Evolutionary conservation across 2,888 invertebrate genomes (phyloP).

Genomic region (Pristionchus entomophagus): DNA sequence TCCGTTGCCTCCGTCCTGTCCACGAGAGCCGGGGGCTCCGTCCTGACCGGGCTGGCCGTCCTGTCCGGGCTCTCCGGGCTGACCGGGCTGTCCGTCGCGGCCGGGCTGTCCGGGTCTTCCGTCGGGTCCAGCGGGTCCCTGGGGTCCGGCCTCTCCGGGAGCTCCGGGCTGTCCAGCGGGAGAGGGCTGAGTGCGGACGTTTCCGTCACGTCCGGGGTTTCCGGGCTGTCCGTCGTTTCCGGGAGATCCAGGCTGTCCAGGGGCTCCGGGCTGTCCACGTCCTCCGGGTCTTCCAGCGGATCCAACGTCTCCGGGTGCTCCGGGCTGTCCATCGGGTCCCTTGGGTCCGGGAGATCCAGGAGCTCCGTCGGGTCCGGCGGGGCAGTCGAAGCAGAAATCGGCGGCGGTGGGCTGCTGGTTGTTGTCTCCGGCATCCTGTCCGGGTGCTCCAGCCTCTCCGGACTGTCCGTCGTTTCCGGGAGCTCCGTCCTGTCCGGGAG

Average conservation of each 20-base stretch:
- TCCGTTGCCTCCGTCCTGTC: conserved; percentile 46
- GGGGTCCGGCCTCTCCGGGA: conserved; percentile 35
- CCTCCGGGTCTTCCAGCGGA: conserved; percentile 33
- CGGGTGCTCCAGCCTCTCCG: conserved; percentile 60
- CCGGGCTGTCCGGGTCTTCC: conserved; percentile 39
- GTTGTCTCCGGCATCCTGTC: conserved; percentile 55
- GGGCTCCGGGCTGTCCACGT: conserved; percentile 43
- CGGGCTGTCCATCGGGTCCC: conserved; percentile 61
- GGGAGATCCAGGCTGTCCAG: conserved; percentile 46
- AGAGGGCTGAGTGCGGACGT: conserved; percentile 45
- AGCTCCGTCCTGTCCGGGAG: conserved; percentile 62
- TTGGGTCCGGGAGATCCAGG: conserved; percentile 53
- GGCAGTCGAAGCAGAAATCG: conserved; percentile 63
- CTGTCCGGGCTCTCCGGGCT: conserved; percentile 35
- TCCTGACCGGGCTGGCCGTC: conserved; percentile 41
- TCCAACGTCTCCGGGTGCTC: conserved; percentile 49
- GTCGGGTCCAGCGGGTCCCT: conserved; percentile 47
- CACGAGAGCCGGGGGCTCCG: conserved; percentile 42
- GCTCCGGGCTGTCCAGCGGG: conserved; percentile 44
- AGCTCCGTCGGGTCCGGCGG: conserved; percentile 52
- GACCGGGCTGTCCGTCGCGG: conserved; percentile 43
- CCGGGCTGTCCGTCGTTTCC: conserved; percentile 47
- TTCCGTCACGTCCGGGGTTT: conserved; percentile 37
- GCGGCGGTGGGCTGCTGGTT: conserved; percentile 50
- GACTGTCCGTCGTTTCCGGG: conserved; percentile 61